Conservation (phyloP, 2,113 vertebrate species). For the Trogon surrucura region DNA sequence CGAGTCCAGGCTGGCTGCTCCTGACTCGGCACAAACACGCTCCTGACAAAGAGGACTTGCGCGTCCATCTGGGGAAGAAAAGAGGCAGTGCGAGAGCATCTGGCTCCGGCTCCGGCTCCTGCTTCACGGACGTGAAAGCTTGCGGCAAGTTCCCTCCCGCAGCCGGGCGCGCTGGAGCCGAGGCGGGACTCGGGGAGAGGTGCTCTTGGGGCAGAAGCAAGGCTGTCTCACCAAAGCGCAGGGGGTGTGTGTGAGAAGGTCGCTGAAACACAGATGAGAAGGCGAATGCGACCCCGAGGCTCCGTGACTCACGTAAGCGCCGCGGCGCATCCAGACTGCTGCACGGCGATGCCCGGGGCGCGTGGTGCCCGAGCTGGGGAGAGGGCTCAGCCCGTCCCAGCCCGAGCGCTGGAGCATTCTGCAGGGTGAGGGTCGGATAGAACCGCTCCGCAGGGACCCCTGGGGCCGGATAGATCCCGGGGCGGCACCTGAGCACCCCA, state of each 20-base stretch:
- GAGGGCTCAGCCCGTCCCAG: accelerated
- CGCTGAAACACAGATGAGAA: not conserved
- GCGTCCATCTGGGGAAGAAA: not conserved
- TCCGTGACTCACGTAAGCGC: accelerated
- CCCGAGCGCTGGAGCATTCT: not conserved
- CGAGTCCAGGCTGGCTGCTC: not conserved
- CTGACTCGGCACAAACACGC: not conserved
- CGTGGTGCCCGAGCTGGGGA: accelerated
- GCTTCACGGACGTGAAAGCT: accelerated
- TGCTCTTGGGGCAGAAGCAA: not conserved
- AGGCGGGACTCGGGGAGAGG: not conserved
- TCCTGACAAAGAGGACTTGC: not conserved
- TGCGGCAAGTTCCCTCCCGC: not conserved
- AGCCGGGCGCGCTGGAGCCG: not conserved
- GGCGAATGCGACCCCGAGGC: not conserved
- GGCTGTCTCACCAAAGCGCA: accelerated
- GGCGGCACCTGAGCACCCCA: not conserved
- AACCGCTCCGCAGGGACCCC: too few relatives aligned
- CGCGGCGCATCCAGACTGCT: accelerated
- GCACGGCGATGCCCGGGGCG: accelerated
- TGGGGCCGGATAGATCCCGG: too few relatives aligned
- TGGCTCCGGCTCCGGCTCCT: not conserved
- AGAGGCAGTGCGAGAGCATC: not conserved
- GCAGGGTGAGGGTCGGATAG: not conserved
- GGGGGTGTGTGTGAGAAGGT: not conserved